Evolutionary conservation across 2,113 vertebrate genomes (phyloP).

Genomic region (Abramis brama): DNA sequence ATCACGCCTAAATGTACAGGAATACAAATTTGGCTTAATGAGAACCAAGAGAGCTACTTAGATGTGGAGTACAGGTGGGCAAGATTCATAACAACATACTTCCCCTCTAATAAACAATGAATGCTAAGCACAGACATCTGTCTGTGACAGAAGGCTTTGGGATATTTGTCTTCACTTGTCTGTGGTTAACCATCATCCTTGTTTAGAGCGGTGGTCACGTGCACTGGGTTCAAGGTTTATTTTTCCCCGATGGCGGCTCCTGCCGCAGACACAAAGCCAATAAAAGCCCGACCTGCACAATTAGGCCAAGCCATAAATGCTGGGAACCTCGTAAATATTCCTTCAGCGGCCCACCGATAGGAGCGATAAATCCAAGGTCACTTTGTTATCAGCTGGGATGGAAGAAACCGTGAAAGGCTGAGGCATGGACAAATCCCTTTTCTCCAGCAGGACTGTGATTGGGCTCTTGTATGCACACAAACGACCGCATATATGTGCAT

Average conservation of each 20-base stretch:
- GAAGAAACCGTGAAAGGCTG: constrained; percentile 26
- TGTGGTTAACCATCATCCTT: constrained; percentile 37
- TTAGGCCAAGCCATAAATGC: constrained; percentile 54
- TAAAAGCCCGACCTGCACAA: constrained; percentile 56
- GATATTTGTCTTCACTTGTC: constrained; percentile 25
- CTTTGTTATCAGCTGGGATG: constrained; percentile 56
- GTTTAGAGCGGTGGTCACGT: constrained; percentile 37
- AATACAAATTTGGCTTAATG: not conserved
- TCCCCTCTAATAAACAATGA: constrained; percentile 25
- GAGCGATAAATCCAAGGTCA: constrained; percentile 67
- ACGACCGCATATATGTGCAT: not conserved
- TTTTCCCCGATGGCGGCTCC: constrained; percentile 22
- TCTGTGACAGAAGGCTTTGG: constrained; percentile 4
- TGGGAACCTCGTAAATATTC: constrained; percentile 60
- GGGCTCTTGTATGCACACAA: not conserved
- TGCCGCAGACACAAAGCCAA: constrained; percentile 48
- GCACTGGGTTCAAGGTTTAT: constrained; percentile 32
- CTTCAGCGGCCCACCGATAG: constrained; percentile 28
- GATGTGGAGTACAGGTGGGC: not conserved
- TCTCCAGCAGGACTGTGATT: not conserved
- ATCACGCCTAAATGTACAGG: not conserved
- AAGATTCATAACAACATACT: not conserved
- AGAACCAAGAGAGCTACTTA: constrained; percentile 8
- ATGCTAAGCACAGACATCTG: constrained; percentile 36
- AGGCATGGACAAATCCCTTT: constrained; percentile 23